Evolutionary conservation across 1,140 invertebrate genomes (phyloP).

Genomic region (Aphelenchoides avenae): DNA sequence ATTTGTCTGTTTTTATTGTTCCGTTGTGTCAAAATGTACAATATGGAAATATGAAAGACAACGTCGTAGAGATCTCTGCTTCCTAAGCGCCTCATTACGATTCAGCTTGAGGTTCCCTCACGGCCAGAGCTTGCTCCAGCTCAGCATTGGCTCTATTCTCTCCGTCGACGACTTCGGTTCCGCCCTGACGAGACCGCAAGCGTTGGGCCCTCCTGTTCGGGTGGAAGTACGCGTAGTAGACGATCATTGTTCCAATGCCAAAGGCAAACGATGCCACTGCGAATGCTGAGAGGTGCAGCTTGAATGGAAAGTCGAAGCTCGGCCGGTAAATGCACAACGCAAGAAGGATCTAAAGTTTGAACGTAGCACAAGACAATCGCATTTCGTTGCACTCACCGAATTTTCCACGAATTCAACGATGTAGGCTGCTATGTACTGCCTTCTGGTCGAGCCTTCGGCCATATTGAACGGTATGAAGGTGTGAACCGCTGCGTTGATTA

Average conservation of each 20-base stretch:
- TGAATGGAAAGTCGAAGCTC: constrained; percentile 6
- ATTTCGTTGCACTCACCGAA: constrained; percentile 13
- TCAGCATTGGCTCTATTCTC: too few relatives aligned
- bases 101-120: too few relatives aligned
- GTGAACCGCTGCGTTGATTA: constrained; percentile 21
- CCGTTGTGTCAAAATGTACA: too few relatives aligned
- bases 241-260: constrained; percentile 1
- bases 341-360: constrained; percentile 1
- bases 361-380: background rate
- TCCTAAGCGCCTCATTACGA: too few relatives aligned
- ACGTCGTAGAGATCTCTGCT: too few relatives aligned
- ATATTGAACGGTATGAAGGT: constrained; percentile 28
- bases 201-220: background rate
- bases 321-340: background rate
- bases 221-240: constrained; percentile 8
- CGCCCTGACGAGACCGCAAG: background rate
- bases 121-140: too few relatives aligned
- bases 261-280: constrained; percentile 3
- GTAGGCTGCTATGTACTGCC: constrained; percentile 13
- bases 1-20: too few relatives aligned
- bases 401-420: constrained; percentile 21
- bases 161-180: too few relatives aligned
- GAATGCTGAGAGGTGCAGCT: background rate
- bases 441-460: constrained; percentile 20
- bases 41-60: too few relatives aligned